Evolutionary conservation across 2,797 vertebrate species (phyloP).

Genomic region (Chelon labrosus): DNA sequence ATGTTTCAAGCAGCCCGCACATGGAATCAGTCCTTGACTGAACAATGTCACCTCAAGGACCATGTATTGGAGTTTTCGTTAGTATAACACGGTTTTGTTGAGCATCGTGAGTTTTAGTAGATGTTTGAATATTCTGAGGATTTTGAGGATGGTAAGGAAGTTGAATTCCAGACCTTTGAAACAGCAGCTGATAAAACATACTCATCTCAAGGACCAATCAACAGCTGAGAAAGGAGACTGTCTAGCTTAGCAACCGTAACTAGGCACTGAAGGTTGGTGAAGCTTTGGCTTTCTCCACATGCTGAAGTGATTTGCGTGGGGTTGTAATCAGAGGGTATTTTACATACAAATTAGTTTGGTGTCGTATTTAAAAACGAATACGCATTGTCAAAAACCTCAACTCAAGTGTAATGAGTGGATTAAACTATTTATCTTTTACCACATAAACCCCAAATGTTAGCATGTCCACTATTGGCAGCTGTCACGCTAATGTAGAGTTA

Average conservation of each 20-base stretch:
- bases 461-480: background rate
- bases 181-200: constrained; percentile 1
- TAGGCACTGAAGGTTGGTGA: background rate
- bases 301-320: background rate
- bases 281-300: background rate
- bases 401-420: background rate
- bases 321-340: background rate
- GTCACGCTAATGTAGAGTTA: too few relatives aligned
- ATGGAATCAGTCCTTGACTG: background rate
- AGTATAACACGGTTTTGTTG: background rate
- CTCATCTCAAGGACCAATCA: background rate
- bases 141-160: background rate
- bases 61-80: too few relatives aligned
- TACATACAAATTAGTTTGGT: background rate
- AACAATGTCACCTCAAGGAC: background rate
- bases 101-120: background rate
- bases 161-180: background rate
- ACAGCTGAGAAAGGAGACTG: background rate
- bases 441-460: background rate
- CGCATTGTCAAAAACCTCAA: background rate
- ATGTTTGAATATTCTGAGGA: background rate
- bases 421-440: background rate
- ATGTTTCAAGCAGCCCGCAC: background rate
- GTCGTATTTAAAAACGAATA: background rate
- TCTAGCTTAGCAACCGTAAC: background rate